Conservation (phyloP, 2,888 invertebrate genomes). For the Pachliopta kotzebuea region DNA sequence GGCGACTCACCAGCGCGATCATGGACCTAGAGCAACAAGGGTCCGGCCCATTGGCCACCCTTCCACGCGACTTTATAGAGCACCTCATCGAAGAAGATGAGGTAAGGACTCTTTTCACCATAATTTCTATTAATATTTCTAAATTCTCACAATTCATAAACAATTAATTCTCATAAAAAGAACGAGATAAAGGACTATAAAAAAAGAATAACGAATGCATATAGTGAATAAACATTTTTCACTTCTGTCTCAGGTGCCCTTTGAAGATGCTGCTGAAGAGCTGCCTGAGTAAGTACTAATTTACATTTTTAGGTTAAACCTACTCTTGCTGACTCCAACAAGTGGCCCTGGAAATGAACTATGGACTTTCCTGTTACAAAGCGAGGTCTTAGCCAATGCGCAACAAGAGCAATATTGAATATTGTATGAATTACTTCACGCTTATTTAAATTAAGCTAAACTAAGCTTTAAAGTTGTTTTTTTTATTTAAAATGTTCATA, state of each 20-base stretch:
- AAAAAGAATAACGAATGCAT: not conserved
- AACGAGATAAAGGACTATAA: too few relatives aligned
- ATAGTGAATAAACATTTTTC: not conserved
- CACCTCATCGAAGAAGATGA: conserved; percentile 23
- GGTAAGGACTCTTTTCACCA: not conserved
- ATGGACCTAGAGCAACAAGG: not conserved
- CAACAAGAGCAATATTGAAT: too few relatives aligned
- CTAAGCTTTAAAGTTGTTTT: too few relatives aligned
- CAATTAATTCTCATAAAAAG: too few relatives aligned
- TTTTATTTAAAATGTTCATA: too few relatives aligned
- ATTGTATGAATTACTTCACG: too few relatives aligned
- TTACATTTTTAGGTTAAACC: not conserved
- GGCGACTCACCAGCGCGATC: not conserved
- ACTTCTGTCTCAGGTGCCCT: conserved; percentile 30
- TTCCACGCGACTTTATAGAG: conserved; percentile 9
- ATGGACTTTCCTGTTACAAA: too few relatives aligned
- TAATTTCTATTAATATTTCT: not conserved
- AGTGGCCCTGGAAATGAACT: too few relatives aligned
- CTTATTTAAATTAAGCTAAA: too few relatives aligned
- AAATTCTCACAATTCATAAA: not conserved
- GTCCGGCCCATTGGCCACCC: conserved; percentile 14
- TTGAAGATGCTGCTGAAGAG: conserved; percentile 55
- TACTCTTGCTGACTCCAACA: too few relatives aligned
- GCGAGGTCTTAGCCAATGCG: too few relatives aligned
- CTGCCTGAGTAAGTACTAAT: conserved; percentile 44